Evolutionary conservation across 2,888 invertebrate genomes (phyloP).

Genomic region (Allophyes oxyacanthae): DNA sequence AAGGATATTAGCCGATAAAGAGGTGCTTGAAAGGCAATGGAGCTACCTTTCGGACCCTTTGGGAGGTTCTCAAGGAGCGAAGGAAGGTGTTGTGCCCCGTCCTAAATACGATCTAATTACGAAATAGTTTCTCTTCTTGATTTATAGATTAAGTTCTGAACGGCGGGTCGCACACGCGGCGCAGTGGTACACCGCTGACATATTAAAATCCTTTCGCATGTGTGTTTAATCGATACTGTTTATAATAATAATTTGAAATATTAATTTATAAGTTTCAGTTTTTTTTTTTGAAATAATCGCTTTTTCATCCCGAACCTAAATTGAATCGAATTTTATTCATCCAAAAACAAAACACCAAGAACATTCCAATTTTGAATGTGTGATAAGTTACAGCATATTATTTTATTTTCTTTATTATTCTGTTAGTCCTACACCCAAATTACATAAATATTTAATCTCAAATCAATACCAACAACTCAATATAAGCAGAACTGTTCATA

Average conservation of each 20-base stretch:
- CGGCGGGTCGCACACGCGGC: conserved; percentile 78
- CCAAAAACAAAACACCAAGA: too few species aligned
- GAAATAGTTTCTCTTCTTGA: conserved; percentile 90
- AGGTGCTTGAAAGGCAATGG: conserved; percentile 86
- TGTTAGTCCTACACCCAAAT: conserved; percentile 2
- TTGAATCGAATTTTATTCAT: too few species aligned
- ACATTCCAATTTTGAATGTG: too few species aligned
- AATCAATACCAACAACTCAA: conserved; percentile 66
- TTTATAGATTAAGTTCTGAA: conserved; percentile 88
- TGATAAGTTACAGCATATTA: too few species aligned
- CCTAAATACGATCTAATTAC: conserved; percentile 90
- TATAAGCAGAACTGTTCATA: conserved; percentile 63
- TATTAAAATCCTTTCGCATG: conserved; percentile 79
- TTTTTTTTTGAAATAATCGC: too few species aligned
- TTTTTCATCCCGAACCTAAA: too few species aligned
- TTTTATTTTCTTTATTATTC: too few species aligned
- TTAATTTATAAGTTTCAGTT: too few species aligned
- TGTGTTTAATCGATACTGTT: conserved; percentile 55
- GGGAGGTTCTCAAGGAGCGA: conserved; percentile 84
- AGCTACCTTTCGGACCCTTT: conserved; percentile 85
- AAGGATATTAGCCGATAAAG: conserved; percentile 88
- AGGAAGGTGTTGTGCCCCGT: conserved; percentile 85
- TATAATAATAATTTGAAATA: conserved; percentile 1
- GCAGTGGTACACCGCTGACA: conserved; percentile 74
- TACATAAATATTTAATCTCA: conserved; percentile 34